These are phyloP conservation scores for Atta cephalotes DNA, from an alignment of 1,140 invertebrate genomes.

Conservation along the genomic window DNA sequence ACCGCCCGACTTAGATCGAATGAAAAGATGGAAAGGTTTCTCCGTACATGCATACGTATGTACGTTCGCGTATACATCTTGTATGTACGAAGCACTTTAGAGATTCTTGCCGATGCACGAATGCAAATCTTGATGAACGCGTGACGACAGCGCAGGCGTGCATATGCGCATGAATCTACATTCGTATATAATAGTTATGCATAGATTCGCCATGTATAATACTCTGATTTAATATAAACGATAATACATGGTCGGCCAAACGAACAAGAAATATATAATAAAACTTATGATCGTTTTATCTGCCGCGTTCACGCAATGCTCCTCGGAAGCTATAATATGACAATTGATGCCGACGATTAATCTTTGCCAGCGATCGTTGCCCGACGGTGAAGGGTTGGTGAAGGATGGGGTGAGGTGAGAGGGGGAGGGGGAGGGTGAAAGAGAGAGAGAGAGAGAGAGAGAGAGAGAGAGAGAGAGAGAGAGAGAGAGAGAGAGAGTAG, in stretches of 20 bases:
- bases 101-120: conserved; percentile 35
- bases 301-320: neutral
- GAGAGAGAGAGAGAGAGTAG: neutral
- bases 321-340: conserved; percentile 1
- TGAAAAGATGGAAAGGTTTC: conserved; percentile 43
- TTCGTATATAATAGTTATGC: conserved; percentile 42
- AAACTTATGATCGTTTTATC: neutral
- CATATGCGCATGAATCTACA: conserved; percentile 31
- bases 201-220: conserved; percentile 8
- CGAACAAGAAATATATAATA: neutral
- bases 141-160: neutral
- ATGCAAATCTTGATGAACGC: conserved; percentile 54
- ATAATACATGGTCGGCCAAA: conserved; percentile 12
- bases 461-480: neutral
- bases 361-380: conserved; percentile 8
- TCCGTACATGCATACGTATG: neutral
- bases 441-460: neutral
- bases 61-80: neutral
- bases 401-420: neutral
- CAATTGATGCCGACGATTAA: conserved; percentile 29
- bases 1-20: conserved; percentile 39
- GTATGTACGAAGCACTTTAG: conserved; percentile 38
- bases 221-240: conserved; percentile 35
- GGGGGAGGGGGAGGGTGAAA: neutral
- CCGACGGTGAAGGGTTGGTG: too few species aligned